Base-by-base conservation (phyloP, 2,888 invertebrate genomes). In the Ferrisia virgata region DNA sequence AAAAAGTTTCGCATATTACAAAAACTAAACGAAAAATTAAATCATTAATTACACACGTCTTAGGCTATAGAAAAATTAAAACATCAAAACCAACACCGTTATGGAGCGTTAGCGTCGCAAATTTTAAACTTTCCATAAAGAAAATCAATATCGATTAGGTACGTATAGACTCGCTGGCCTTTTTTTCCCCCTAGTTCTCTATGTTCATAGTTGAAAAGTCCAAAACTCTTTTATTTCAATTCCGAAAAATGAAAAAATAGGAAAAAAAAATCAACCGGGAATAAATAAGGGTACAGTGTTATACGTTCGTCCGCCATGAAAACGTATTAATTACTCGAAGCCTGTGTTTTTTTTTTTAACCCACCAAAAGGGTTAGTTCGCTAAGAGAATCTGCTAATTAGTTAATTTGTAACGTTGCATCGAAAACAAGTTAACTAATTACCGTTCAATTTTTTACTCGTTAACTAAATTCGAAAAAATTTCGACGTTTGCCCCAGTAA, bases 391-490 rank as follows among this genome's bases (percentile, higher is more conserved):
- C 72, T 36, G 72, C 80, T 80, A 80, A 80, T 80, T 80, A 47
- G 80, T 43, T 80, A 80, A 80, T 80, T 80, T 80, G 43, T 80
- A 80, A 79, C 40, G 28, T n/a, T 33, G 53, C 80, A 53, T 80
- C 31, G 53, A 80, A 47, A 80, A 47, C 80, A 80, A 80, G 80
- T 80, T 80, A 47, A 80, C 80, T 80, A 80, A 80, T 80, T 80
- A 80, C 80, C 47, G 80, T 80, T 80, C 80, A 53, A 80, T 80
- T 80, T 80, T 80, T 28, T 31, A 80, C 80, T 80, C 80, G 80
- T 80, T 80, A 80, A 47, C 80, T 47, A 76, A 76, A 76, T 76
- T 36, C 36, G 72, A 76, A 76, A 76, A 76, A 36, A 76, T 76
- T 36, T 76, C 72, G 36, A 76, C 72, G 72, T 76, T 76, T 36